Percentiles rank a stretch among this genome's conserved stretches.
Conservation (phyloP, 1,140 invertebrate species). For the Dryas iulia region DNA sequence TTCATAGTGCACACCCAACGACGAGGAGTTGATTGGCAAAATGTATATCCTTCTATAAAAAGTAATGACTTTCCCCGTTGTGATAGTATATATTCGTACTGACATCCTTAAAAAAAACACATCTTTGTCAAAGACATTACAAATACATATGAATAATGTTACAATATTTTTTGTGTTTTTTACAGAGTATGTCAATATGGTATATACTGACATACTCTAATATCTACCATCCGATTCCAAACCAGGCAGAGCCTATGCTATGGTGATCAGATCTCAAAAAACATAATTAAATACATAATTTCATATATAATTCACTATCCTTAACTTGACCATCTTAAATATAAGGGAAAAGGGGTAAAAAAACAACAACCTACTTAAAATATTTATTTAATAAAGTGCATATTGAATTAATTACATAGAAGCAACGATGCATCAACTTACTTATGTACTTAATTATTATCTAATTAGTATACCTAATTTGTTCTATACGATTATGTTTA, state of each 20-base stretch:
- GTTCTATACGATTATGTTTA: not conserved
- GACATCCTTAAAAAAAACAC: not conserved
- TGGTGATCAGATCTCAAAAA: not conserved
- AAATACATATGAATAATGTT: too few species aligned
- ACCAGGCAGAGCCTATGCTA: not conserved
- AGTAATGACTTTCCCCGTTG: constrained; percentile 35
- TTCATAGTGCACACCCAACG: constrained; percentile 15
- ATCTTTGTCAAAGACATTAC: not conserved
- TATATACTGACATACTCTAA: too few species aligned
- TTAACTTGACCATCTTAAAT: not conserved
- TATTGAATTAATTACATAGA: constrained; percentile 1
- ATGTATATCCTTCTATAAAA: constrained; percentile 37
- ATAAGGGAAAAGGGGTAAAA: not conserved
- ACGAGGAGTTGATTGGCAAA: constrained; percentile 6
- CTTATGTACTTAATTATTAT: not conserved
- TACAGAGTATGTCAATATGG: too few species aligned
- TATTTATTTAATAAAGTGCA: constrained; percentile 4
- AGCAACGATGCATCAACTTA: not conserved
- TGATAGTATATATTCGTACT: constrained; percentile 33
- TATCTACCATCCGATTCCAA: not conserved
- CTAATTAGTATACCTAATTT: constrained; percentile 1
- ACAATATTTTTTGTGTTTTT: too few species aligned
- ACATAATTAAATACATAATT: too few species aligned
- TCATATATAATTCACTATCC: too few species aligned
- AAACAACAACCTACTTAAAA: not conserved